Evolutionary conservation across 2,113 vertebrate genomes (phyloP).

Genomic region (Mugil cephalus): DNA sequence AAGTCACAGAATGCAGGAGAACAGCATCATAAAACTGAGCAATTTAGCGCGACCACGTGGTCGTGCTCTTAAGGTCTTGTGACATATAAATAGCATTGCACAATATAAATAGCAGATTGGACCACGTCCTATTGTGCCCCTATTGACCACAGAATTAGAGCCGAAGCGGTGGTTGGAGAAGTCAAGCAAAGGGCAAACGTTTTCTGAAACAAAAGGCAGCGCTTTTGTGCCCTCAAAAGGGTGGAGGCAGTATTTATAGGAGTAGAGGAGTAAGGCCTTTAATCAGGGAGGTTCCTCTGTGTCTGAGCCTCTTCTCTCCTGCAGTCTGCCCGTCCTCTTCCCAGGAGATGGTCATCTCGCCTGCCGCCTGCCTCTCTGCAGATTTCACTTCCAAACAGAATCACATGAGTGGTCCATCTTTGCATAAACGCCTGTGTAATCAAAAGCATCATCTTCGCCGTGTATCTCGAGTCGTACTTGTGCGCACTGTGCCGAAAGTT

Average conservation of each 20-base stretch:
- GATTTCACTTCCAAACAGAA: constrained; percentile 70
- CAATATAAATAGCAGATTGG: constrained; percentile 14
- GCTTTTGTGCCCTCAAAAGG: constrained; percentile 23
- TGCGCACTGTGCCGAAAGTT: background rate
- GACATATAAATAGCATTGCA: constrained; percentile 9
- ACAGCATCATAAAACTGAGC: constrained; percentile 11
- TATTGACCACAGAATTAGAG: constrained; percentile 33
- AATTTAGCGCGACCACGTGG: background rate
- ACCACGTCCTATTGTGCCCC: background rate
- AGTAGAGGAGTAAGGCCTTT: constrained; percentile 50
- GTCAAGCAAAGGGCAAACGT: constrained; percentile 52
- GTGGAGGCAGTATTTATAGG: constrained; percentile 40
- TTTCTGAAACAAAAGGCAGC: constrained; percentile 50
- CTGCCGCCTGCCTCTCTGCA: constrained; percentile 52
- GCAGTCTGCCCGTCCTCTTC: constrained; percentile 42
- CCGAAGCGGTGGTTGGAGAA: constrained; percentile 35
- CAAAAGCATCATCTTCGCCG: constrained; percentile 24
- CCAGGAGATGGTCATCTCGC: constrained; percentile 65
- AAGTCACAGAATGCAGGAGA: background rate
- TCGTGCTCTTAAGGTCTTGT: background rate
- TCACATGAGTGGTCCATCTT: constrained; percentile 52
- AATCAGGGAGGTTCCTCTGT: constrained; percentile 71
- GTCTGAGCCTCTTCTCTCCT: constrained; percentile 60
- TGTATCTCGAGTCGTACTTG: constrained; percentile 15
- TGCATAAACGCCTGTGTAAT: constrained; percentile 49